Conservation (phyloP, 2,113 vertebrate genomes). For the Stictonetta naevosa region DNA sequence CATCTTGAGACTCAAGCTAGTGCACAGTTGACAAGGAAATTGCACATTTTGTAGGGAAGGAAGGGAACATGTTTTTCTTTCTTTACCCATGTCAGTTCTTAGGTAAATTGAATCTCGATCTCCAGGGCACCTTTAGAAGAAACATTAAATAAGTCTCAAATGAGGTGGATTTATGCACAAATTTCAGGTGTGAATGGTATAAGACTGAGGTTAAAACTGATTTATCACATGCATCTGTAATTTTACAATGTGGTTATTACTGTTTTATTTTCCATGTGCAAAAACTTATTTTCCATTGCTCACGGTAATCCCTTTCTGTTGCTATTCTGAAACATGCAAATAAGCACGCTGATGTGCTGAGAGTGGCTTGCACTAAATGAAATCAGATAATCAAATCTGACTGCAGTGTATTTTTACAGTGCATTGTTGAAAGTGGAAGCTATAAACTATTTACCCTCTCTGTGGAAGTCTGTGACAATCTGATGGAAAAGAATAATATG, state of each 20-base stretch:
- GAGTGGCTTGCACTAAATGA: neutral
- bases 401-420: slow-evolving; percentile 47
- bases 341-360: neutral
- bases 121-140: neutral
- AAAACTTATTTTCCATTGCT: slow-evolving; percentile 20
- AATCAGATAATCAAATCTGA: slow-evolving; percentile 47
- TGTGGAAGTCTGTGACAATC: neutral
- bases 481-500: slow-evolving; percentile 35
- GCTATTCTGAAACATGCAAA: slow-evolving; percentile 6
- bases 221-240: neutral
- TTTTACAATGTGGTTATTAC: slow-evolving; percentile 20
- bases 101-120: neutral
- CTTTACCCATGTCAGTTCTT: neutral
- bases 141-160: slow-evolving; percentile 35
- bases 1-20: neutral
- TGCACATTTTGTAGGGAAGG: neutral
- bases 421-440: slow-evolving; percentile 55
- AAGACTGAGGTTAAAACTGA: slow-evolving; percentile 23
- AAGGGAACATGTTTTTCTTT: neutral
- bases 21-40: neutral
- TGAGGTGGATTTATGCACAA: slow-evolving; percentile 34
- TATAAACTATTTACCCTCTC: slow-evolving; percentile 51
- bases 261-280: slow-evolving; percentile 26
- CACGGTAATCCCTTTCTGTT: neutral
- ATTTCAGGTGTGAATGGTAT: slow-evolving; percentile 11